Evolutionary conservation across 2,888 invertebrate species (phyloP).

Genomic region (Minunthozetes semirufus): DNA sequence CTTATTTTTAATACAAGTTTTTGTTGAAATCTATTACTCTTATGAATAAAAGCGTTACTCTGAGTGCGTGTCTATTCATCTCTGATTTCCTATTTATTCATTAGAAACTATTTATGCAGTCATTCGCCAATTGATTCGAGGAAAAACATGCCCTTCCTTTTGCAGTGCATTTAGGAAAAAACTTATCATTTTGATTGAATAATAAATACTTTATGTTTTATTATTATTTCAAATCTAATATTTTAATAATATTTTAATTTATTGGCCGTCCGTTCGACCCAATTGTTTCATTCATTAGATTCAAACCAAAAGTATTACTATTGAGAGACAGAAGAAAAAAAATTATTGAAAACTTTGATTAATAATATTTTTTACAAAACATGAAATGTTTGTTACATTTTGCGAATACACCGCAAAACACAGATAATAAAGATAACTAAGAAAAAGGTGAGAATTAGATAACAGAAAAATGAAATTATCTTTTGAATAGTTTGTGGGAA

Average conservation of each 20-base stretch:
- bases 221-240: neutral
- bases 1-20: neutral
- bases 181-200: neutral
- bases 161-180: neutral
- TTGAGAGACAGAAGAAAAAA: neutral
- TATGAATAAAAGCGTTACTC: too few relatives aligned
- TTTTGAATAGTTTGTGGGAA: too few relatives aligned
- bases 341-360: neutral
- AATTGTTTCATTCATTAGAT: constrained; percentile 22
- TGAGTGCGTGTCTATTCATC: constrained; percentile 12
- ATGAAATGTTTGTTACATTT: neutral
- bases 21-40: too few relatives aligned
- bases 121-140: too few relatives aligned
- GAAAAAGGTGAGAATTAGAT: too few relatives aligned
- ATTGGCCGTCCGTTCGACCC: constrained; percentile 4
- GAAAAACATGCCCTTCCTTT: too few relatives aligned
- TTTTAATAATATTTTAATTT: constrained; percentile 22
- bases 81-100: neutral
- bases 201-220: constrained; percentile 3
- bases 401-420: neutral
- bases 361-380: neutral
- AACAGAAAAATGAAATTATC: too few relatives aligned
- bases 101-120: too few relatives aligned
- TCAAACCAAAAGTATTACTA: neutral
- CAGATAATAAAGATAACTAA: neutral